These are phyloP conservation scores for Arrhamphus sclerolepis DNA, from an alignment of 2,797 vertebrate species.

Conservation along the genomic window DNA sequence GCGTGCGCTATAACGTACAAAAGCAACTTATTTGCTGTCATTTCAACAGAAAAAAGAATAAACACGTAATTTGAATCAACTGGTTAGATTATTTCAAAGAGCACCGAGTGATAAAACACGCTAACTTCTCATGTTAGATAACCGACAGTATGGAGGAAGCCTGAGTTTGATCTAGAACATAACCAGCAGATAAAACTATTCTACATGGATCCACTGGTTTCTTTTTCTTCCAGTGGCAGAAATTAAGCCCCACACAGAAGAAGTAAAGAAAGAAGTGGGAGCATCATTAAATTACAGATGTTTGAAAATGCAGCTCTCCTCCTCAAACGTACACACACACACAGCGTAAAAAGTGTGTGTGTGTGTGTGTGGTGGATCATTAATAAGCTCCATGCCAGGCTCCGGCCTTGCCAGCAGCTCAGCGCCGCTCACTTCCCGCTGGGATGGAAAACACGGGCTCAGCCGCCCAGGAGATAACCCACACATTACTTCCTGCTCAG, in stretches of 20 bases:
- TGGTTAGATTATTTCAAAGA: too few relatives aligned
- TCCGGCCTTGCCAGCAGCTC: slow-evolving; percentile 46
- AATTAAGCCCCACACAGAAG: slow-evolving; percentile 1
- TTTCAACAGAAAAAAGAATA: too few relatives aligned
- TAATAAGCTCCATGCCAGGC: slow-evolving; percentile 62
- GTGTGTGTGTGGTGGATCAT: slow-evolving; percentile 43
- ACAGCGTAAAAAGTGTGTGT: slow-evolving; percentile 20
- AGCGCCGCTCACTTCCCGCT: slow-evolving; percentile 50
- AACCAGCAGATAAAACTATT: too few relatives aligned
- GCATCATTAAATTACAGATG: slow-evolving; percentile 28
- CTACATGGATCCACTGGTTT: too few relatives aligned
- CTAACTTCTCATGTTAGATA: too few relatives aligned
- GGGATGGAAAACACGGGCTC: slow-evolving; percentile 58
- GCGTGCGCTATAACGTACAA: too few relatives aligned
- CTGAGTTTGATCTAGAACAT: too few relatives aligned
- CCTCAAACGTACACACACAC: slow-evolving; percentile 9
- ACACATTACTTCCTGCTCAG: slow-evolving; percentile 34
- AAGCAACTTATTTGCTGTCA: too few relatives aligned
- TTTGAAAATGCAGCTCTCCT: neutral
- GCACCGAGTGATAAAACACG: too few relatives aligned
- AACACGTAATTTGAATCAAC: too few relatives aligned
- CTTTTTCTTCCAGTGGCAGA: neutral
- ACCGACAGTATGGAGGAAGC: too few relatives aligned
- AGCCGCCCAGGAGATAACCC: slow-evolving; percentile 50
- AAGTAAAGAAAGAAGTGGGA: slow-evolving; percentile 3